Percentiles rank a stretch among this genome's conserved stretches.
Conservation (phyloP, 64 coral and sea anemone genomes). For the Actinia equina region DNA sequence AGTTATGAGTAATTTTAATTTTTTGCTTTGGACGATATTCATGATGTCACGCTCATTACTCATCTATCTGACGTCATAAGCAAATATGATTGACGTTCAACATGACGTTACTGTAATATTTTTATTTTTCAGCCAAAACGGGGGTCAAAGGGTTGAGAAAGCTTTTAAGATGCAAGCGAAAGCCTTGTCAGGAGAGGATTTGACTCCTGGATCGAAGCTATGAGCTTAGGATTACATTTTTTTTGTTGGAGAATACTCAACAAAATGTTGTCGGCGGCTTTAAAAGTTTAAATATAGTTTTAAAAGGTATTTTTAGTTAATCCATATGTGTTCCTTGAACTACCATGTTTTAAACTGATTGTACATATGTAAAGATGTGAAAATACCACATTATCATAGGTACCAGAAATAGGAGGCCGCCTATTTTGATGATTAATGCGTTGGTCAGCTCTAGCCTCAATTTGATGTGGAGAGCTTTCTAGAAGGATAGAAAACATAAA, state of each 20-base stretch:
- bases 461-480: background rate
- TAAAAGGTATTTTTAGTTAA: too few relatives aligned
- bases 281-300: too few relatives aligned
- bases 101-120: background rate
- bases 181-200: background rate
- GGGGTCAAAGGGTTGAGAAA: background rate
- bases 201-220: background rate
- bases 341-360: too few relatives aligned
- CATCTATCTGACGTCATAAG: background rate
- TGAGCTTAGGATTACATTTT: background rate
- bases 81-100: background rate
- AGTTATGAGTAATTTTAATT: background rate
- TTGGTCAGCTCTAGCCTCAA: too few relatives aligned
- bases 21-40: background rate
- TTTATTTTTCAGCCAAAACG: background rate
- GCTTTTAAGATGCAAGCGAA: background rate
- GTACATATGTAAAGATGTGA: too few relatives aligned
- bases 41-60: background rate
- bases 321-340: too few relatives aligned
- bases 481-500: too few relatives aligned
- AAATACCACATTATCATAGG: too few relatives aligned
- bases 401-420: too few relatives aligned
- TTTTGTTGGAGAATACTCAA: too few relatives aligned
- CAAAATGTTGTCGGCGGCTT: too few relatives aligned
- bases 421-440: too few relatives aligned